A percentile compares a stretch with the other conserved stretches of the same genome.
phyloP scores from a whole-genome alignment of 2,113 vertebrate genomes.

The Cottus gobio region DNA sequence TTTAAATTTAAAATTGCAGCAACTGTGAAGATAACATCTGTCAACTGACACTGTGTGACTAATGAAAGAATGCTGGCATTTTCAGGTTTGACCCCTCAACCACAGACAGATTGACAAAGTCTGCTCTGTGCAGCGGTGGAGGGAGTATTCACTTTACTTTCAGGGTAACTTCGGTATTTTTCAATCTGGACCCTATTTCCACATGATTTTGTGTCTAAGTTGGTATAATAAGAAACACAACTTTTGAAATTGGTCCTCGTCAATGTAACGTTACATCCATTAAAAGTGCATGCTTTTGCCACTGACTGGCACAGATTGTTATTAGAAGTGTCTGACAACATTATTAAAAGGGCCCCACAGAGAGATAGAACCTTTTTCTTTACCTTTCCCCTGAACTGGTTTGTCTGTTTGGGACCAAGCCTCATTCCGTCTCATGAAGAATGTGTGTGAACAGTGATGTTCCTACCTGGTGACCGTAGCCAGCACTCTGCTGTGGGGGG shows the following conservation, averaged over 20 bases:
- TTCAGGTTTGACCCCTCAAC: no score
- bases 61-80: no score
- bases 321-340: no score
- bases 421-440: not conserved
- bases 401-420: not conserved
- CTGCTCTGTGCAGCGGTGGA: no score
- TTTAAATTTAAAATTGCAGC: not conserved
- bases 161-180: not conserved
- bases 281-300: no score
- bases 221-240: not conserved
- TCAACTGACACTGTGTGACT: not conserved
- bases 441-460: not conserved
- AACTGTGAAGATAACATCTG: not conserved
- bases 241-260: not conserved
- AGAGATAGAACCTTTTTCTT: not conserved
- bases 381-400: not conserved
- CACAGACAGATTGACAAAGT: no score
- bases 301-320: no score
- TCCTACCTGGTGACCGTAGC: slow-evolving; percentile 79
- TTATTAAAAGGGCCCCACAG: not conserved
- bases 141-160: not conserved
- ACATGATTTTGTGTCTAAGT: no score
- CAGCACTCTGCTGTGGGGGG: slow-evolving; percentile 66
- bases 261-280: no score
- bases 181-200: not conserved